Evolutionary conservation across 2,888 invertebrate species (phyloP).

Genomic region (Actias luna): DNA sequence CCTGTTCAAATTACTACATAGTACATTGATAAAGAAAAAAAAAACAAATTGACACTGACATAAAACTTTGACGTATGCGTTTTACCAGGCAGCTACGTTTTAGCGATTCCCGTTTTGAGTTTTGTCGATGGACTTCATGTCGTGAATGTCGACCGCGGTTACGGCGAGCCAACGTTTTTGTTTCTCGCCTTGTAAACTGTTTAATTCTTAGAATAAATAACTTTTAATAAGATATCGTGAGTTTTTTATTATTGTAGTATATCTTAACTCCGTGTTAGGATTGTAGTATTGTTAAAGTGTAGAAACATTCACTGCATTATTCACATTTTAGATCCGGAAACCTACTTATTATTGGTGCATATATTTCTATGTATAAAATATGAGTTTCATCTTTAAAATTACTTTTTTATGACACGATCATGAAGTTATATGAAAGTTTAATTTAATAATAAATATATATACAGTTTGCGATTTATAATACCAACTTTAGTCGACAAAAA

Average conservation of each 20-base stretch:
- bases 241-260: slow-evolving; percentile 4
- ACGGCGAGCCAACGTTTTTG: slow-evolving; percentile 32
- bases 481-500: slow-evolving; percentile 32
- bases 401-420: slow-evolving; percentile 22
- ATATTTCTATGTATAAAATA: slow-evolving; percentile 27
- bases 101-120: slow-evolving; percentile 23
- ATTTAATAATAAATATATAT: slow-evolving; percentile 15
- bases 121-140: slow-evolving; percentile 22
- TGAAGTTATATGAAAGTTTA: slow-evolving; percentile 31
- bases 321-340: slow-evolving; percentile 65
- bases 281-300: background rate
- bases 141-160: slow-evolving; percentile 28
- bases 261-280: background rate
- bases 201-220: slow-evolving; percentile 12
- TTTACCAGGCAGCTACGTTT: slow-evolving; percentile 21
- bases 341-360: slow-evolving; percentile 52
- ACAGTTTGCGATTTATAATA: slow-evolving; percentile 26
- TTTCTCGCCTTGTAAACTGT: slow-evolving; percentile 11
- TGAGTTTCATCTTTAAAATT: slow-evolving; percentile 21
- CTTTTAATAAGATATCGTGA: slow-evolving; percentile 12
- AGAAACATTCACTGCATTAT: slow-evolving; percentile 31
- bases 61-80: slow-evolving; percentile 27
- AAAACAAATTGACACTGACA: slow-evolving; percentile 22
- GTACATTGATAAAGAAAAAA: background rate
- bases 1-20: no score